These are phyloP conservation scores for Andrena chrysosceles DNA, from an alignment of 2,888 invertebrate genomes.

Conservation along the genomic window DNA sequence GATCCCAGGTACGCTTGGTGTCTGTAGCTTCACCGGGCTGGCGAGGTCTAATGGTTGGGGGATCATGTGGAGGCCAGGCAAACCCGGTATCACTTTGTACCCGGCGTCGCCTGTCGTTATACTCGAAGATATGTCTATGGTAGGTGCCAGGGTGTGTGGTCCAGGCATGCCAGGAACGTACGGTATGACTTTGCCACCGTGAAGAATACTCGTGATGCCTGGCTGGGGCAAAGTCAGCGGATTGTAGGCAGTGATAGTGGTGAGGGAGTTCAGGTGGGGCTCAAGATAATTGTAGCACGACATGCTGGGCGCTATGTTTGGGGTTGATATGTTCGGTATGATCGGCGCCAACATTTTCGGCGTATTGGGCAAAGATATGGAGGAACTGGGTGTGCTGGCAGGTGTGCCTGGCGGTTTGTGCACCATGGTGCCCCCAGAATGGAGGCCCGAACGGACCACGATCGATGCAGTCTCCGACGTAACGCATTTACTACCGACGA, in stretches of 20 bases:
- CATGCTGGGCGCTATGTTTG: constrained; percentile 86
- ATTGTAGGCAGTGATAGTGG: constrained; percentile 90
- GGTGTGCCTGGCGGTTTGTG: constrained; percentile 85
- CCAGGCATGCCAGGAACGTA: constrained; percentile 96
- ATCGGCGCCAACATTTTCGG: constrained; percentile 87
- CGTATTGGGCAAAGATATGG: constrained; percentile 84
- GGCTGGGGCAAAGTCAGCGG: constrained; percentile 88
- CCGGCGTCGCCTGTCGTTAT: constrained; percentile 70
- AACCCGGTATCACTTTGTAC: constrained; percentile 80
- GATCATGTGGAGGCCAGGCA: constrained; percentile 79
- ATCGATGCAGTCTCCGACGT: constrained; percentile 88
- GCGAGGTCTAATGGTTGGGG: constrained; percentile 79
- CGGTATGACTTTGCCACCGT: constrained; percentile 92
- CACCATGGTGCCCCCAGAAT: constrained; percentile 93
- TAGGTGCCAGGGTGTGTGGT: constrained; percentile 88
- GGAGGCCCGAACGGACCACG: constrained; percentile 92
- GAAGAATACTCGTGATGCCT: constrained; percentile 88
- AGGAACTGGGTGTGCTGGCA: constrained; percentile 72
- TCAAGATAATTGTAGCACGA: constrained; percentile 81
- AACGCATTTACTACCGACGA: constrained; percentile 70
- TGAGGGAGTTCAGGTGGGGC: constrained; percentile 86
- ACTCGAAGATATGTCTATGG: constrained; percentile 79
- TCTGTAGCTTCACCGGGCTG: constrained; percentile 76
- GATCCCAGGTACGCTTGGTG: constrained; percentile 73
- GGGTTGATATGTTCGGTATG: constrained; percentile 86